These are phyloP conservation scores for Sakesphorus luctuosus DNA, from an alignment of 2,113 vertebrate species.

Conservation along the genomic window DNA sequence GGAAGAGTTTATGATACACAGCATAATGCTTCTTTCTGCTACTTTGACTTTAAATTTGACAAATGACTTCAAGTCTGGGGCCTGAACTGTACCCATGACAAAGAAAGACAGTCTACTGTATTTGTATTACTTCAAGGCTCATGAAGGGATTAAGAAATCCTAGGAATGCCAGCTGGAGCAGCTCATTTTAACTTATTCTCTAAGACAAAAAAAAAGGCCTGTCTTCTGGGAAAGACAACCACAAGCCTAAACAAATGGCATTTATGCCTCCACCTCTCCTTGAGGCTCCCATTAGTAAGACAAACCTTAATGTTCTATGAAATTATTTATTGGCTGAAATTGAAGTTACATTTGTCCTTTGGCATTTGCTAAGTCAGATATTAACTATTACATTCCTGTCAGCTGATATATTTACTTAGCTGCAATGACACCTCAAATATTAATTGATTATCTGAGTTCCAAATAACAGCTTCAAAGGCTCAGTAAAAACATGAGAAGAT, in stretches of 20 bases:
- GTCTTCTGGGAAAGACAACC: background rate
- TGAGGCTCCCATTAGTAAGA: background rate
- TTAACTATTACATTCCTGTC: background rate
- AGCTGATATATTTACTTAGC: background rate
- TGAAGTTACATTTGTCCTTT: background rate
- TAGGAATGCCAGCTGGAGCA: background rate
- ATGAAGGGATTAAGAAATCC: background rate
- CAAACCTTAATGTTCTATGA: background rate
- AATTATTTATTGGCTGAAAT: conserved; percentile 1
- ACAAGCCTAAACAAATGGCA: background rate
- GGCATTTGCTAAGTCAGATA: background rate
- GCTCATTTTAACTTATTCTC: background rate
- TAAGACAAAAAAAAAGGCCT: background rate
- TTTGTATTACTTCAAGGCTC: background rate
- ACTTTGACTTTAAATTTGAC: background rate
- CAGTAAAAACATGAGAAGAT: background rate
- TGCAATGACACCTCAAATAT: background rate
- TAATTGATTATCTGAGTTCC: background rate
- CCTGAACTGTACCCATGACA: background rate
- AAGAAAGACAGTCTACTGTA: background rate
- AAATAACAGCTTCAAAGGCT: background rate
- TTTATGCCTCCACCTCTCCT: background rate
- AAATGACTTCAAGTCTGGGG: background rate
- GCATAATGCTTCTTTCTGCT: background rate
- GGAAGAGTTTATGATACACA: background rate